Conservation (phyloP, 2,113 vertebrate species). For the Mustela nigripes region DNA sequence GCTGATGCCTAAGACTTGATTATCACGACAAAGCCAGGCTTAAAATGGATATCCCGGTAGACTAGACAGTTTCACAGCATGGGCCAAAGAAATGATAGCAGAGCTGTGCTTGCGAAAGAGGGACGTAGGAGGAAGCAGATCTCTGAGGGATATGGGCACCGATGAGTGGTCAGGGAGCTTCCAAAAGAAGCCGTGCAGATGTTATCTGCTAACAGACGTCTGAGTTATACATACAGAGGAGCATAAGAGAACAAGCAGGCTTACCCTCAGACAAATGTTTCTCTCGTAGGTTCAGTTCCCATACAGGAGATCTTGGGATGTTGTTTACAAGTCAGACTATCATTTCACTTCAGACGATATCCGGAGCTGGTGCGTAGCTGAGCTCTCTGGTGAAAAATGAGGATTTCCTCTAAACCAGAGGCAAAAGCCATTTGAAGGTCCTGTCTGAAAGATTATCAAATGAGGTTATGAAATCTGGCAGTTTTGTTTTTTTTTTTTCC, state of each 20-base stretch:
- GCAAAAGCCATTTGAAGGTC: constrained; percentile 45
- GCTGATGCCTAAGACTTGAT: neutral
- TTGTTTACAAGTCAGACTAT: constrained; percentile 29
- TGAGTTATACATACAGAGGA: neutral
- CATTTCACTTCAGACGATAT: constrained; percentile 60
- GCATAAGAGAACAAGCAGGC: constrained; percentile 1
- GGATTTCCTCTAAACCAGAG: neutral
- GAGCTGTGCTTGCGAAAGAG: neutral
- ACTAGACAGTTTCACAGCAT: neutral
- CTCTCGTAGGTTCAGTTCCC: neutral
- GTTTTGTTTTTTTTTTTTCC: neutral
- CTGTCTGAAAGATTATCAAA: constrained; percentile 31
- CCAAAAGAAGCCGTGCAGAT: neutral
- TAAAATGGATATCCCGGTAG: neutral
- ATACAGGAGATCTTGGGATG: constrained; percentile 44
- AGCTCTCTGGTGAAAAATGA: constrained; percentile 29
- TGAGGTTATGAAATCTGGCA: neutral
- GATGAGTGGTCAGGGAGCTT: neutral
- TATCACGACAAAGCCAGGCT: constrained; percentile 27
- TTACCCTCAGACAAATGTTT: neutral
- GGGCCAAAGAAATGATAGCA: neutral
- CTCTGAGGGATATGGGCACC: neutral
- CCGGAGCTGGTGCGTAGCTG: neutral
- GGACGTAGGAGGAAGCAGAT: neutral
- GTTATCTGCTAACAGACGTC: constrained; percentile 60